Evolutionary conservation across 2,113 vertebrate species (phyloP).

Genomic region (Trematomus loennbergii): DNA sequence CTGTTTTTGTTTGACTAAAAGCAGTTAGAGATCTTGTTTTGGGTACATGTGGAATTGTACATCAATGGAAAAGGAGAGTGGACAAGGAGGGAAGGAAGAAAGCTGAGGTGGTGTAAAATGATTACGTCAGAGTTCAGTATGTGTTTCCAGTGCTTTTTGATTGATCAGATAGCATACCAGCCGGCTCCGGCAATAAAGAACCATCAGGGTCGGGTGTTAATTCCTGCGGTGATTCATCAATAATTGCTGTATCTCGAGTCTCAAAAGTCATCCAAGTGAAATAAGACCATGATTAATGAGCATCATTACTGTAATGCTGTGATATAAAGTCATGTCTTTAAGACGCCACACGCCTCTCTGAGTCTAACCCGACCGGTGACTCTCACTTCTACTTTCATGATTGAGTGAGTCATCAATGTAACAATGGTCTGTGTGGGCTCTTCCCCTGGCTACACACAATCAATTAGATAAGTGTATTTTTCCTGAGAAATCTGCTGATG

Average conservation of each 20-base stretch:
- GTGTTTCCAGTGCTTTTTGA: constrained; percentile 12
- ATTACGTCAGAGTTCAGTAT: neutral
- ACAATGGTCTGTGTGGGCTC: constrained; percentile 21
- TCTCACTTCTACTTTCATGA: constrained; percentile 45
- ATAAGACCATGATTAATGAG: constrained; percentile 59
- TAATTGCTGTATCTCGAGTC: constrained; percentile 55
- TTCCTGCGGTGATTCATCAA: constrained; percentile 61
- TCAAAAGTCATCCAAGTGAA: constrained; percentile 32
- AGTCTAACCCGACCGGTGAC: constrained; percentile 27
- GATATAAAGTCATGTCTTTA: constrained; percentile 19
- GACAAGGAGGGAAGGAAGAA: constrained; percentile 21
- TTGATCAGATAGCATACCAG: constrained; percentile 22
- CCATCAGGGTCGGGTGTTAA: constrained; percentile 23
- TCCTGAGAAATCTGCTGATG: neutral
- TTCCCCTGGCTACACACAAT: too few relatives aligned
- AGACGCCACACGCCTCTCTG: neutral
- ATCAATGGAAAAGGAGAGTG: constrained; percentile 6
- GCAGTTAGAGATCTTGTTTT: constrained; percentile 5
- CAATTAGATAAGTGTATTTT: too few relatives aligned
- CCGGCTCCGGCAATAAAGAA: neutral
- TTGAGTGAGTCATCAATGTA: constrained; percentile 57
- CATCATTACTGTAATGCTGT: constrained; percentile 36
- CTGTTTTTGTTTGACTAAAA: neutral
- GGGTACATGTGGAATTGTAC: neutral
- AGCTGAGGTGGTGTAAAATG: constrained; percentile 29